A percentile compares a stretch with the other conserved stretches of the same genome.
phyloP scores from a whole-genome alignment of 2,888 invertebrate genomes.

The Tenthredo mesomela region DNA sequence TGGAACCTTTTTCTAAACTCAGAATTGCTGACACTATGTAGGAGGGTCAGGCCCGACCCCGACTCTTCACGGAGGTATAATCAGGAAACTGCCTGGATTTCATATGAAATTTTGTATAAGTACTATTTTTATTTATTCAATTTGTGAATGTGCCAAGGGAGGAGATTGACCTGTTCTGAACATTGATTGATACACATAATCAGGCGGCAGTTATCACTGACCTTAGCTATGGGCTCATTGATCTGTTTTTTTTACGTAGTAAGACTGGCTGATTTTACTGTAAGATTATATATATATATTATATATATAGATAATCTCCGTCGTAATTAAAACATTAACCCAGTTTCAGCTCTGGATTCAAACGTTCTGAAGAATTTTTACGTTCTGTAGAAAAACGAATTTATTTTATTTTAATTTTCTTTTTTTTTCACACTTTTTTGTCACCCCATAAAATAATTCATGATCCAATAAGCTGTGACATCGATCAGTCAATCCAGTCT shows the following conservation, averaged over 20 bases:
- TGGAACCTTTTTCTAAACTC: not conserved
- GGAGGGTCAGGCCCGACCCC: not conserved
- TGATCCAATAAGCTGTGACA: not conserved
- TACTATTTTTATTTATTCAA: not conserved
- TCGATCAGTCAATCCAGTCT: not conserved
- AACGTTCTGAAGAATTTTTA: not conserved
- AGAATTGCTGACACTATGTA: not conserved
- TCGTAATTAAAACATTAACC: constrained; percentile 6
- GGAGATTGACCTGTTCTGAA: not conserved
- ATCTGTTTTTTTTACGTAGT: not conserved
- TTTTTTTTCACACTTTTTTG: not conserved
- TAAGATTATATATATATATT: not conserved
- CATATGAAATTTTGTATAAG: not conserved
- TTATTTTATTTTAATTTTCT: not conserved
- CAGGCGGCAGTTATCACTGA: too few species aligned
- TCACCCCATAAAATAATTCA: not conserved
- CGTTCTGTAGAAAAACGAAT: not conserved
- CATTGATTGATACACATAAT: not conserved
- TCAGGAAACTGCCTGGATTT: not conserved
- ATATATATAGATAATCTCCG: not conserved
- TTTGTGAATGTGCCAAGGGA: not conserved
- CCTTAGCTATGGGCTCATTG: not conserved
- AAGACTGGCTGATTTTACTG: constrained; percentile 1
- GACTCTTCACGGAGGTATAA: not conserved
- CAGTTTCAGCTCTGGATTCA: not conserved